Evolutionary conservation across 2,888 invertebrate genomes (phyloP), one percentile per base, ranked within the genome.

Genomic region (Horisme vitalbata): DNA sequence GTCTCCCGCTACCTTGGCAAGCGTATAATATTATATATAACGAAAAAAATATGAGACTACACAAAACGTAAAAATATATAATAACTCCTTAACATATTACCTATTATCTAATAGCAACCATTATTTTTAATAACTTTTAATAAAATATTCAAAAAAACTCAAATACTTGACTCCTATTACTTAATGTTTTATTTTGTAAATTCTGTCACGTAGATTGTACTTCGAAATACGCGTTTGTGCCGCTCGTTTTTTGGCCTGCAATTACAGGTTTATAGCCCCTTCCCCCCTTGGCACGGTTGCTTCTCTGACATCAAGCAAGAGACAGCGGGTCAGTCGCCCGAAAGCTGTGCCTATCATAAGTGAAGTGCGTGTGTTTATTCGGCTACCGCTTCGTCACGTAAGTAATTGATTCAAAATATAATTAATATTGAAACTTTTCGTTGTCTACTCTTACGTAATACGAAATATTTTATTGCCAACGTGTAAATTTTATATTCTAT

Each of bases 301-400:
- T 3, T 23, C 21, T 31, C n/a, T 7, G 15, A 8, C n/a, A n/a
- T n/a, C 9, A 31, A 26, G 11, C 31, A n/a, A 20, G 24, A 33
- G 41, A 27, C 13, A 14, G 24, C 31, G 33, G 21, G 11, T 32
- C 20, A 47, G 27, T 24, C 47, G 48, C 41, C 47, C 47, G 26
- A 27, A 32, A 26, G n/a, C 27, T 20, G 41, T 41, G 21, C n/a
- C n/a, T n/a, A n/a, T n/a, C n/a, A n/a, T n/a, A 31, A 5, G 12
- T 24, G 35, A 43, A 20, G 35, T 43, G 43, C 35, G 28, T 28
- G 13, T 28, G 28, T 28, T 28, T 28, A 28, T 28, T 28, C 13
- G 13, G 28, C 28, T 12, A 37, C 41, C 18, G 28, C 41, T 50
- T 34, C 33, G 50, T 48, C 48, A 48, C 50, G 50, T 50, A 50